These are phyloP conservation scores for Himalopsyche japonica DNA, from an alignment of 2,888 invertebrate species.

Conservation along the genomic window DNA sequence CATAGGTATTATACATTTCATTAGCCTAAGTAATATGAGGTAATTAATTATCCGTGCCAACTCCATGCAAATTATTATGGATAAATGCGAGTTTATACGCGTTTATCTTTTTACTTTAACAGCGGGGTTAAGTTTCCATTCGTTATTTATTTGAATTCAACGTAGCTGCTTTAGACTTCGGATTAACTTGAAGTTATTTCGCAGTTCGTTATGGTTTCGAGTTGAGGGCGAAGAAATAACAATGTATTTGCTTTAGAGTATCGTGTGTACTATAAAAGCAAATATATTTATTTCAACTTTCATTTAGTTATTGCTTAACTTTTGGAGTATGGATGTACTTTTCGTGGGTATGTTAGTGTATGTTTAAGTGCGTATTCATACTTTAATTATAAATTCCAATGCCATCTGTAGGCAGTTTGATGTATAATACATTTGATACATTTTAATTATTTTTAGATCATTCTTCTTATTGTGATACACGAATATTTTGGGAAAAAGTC, in stretches of 20 bases:
- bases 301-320: no score
- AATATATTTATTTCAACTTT: no score
- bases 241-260: background rate
- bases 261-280: no score
- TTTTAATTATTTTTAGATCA: no score
- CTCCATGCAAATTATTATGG: constrained; percentile 25
- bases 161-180: background rate
- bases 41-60: constrained; percentile 25
- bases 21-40: constrained; percentile 28
- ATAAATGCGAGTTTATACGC: constrained; percentile 12
- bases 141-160: background rate
- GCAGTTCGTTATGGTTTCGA: background rate
- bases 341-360: no score
- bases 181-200: background rate
- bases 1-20: constrained; percentile 18
- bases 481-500: no score
- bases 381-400: no score
- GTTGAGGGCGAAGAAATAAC: background rate
- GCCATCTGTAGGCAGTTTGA: no score
- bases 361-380: no score
- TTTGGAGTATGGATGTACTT: no score
- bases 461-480: no score
- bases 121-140: background rate
- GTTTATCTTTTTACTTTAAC: background rate
- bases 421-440: no score